Conservation (phyloP, 1,140 invertebrate genomes). For the Plectrocnemia conspersa region DNA sequence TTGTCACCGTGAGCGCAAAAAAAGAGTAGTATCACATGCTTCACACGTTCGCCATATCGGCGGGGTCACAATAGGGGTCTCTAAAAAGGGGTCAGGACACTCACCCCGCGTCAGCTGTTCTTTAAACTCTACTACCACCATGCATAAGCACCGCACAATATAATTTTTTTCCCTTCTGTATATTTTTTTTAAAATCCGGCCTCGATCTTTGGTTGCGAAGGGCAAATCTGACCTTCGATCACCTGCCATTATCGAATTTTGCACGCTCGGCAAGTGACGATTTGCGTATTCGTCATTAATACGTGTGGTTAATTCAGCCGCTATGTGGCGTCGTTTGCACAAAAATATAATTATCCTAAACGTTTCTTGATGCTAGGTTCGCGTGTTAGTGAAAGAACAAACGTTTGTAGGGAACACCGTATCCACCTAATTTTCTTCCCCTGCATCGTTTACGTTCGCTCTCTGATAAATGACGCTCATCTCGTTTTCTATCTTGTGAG, state of each 20-base stretch:
- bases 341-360: background rate
- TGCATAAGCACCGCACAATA: no score
- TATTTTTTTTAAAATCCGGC: no score
- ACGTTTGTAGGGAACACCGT: constrained; percentile 14
- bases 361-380: constrained; percentile 11
- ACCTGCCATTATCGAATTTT: constrained; percentile 1
- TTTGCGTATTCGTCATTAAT: background rate
- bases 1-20: constrained; percentile 17
- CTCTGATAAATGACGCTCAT: constrained; percentile 16
- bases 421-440: constrained; percentile 20
- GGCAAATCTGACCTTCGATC: constrained; percentile 14
- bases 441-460: constrained; percentile 14
- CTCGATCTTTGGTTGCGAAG: constrained; percentile 12
- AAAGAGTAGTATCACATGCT: constrained; percentile 32
- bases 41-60: constrained; percentile 23
- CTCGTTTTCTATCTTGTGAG: constrained; percentile 8
- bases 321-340: background rate
- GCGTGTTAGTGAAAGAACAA: constrained; percentile 8
- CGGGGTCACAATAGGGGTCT: constrained; percentile 8
- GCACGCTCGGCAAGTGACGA: background rate
- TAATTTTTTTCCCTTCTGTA: no score
- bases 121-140: background rate
- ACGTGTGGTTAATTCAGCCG: background rate
- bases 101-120: constrained; percentile 31
- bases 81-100: constrained; percentile 22